Conservation (phyloP, 1,140 invertebrate species). For the Panagrolaimus sp. region DNA sequence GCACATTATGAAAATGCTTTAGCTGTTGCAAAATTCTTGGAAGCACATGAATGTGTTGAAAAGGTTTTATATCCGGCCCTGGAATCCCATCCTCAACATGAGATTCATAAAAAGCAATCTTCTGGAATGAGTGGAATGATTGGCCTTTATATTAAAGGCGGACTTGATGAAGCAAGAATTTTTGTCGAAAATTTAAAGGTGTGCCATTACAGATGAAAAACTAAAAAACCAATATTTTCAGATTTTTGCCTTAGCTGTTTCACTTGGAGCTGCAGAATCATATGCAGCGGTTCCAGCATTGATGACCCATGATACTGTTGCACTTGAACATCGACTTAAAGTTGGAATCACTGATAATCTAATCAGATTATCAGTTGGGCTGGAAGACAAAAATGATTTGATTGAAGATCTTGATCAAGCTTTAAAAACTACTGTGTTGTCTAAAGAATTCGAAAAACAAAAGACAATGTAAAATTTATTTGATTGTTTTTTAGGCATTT, state of each 20-base stretch:
- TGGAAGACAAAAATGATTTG: slow-evolving; percentile 80
- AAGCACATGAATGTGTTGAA: slow-evolving; percentile 71
- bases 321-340: slow-evolving; percentile 66
- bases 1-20: slow-evolving; percentile 76
- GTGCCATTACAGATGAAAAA: too few species aligned
- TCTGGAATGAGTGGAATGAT: slow-evolving; percentile 86
- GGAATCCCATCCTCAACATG: slow-evolving; percentile 80
- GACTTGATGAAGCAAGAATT: slow-evolving; percentile 69
- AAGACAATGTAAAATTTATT: too few species aligned
- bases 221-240: slow-evolving; percentile 15
- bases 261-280: slow-evolving; percentile 63
- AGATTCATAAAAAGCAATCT: slow-evolving; percentile 75
- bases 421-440: slow-evolving; percentile 39
- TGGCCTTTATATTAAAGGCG: slow-evolving; percentile 77
- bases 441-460: too few species aligned
- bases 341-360: slow-evolving; percentile 80
- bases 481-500: too few species aligned
- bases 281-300: slow-evolving; percentile 62
- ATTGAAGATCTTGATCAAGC: slow-evolving; percentile 79
- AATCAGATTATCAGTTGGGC: slow-evolving; percentile 81
- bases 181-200: slow-evolving; percentile 65
- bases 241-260: slow-evolving; percentile 62
- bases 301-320: slow-evolving; percentile 30
- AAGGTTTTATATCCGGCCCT: slow-evolving; percentile 80
- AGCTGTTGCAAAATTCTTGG: slow-evolving; percentile 69